Evolutionary conservation across 2,797 vertebrate genomes (phyloP), one percentile per base, ranked within the genome.

Genomic region (Megalops cyprinoides): DNA sequence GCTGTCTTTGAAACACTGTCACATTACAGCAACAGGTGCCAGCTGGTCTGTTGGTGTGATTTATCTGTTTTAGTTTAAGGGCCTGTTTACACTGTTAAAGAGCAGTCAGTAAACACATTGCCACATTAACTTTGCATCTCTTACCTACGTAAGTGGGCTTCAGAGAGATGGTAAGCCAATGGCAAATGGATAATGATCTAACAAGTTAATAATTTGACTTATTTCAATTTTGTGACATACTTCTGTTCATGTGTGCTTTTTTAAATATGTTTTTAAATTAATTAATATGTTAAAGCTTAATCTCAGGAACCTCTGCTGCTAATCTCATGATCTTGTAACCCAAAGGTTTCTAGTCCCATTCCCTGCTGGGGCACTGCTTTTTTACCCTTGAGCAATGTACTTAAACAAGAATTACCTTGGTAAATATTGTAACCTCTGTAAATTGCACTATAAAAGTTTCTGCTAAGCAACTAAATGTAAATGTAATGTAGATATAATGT

Each of bases 71-170:
- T 14, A 9, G 51, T 42, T 53, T 15, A 53, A 53, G 9, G 51
- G 51, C 51, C 51, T 53, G 51, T 53, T n/a, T 71, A 44, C 37
- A 44, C 37, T 42, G 67, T 42, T 67, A 71, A 67, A 71, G 44
- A 71, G n/a, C 9, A 20, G 20, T 37, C 9, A 20, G 20, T 37
- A 15, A 15, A 20, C 7, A 44, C 67, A 71, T 44, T 8, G 5
- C 7, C 20, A 42, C 37, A 39, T 69, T 42, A 18, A 69, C 42
- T 39, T 39, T 42, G 37, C 65, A 42, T 42, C 34, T 39, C 42
- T 8, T 34, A 67, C 10, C 12, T 62, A 15, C 31, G 14, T 6
- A 1, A 25, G 15, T 39, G 20, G 34, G 31, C 25, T 42, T 25
- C 34, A 42, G 42, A 39, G 39, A 67, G 34, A 34, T 37, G 31